Conservation (phyloP, 2,797 vertebrate genomes). For the Ctenosaura bakeri region DNA sequence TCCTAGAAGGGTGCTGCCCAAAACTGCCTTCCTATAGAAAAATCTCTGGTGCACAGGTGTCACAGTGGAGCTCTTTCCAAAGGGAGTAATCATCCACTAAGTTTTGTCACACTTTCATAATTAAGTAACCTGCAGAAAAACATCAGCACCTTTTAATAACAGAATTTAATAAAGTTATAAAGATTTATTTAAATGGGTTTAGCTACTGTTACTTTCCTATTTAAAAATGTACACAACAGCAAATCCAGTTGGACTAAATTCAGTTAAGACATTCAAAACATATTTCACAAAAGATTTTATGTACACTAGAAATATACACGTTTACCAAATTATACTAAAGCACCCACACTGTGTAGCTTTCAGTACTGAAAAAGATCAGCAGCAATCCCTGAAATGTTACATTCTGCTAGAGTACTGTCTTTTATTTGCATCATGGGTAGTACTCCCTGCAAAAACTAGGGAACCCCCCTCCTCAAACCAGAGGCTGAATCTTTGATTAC, state of each 20-base stretch:
- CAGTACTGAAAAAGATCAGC: neutral
- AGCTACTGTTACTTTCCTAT: constrained; percentile 44
- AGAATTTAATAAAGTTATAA: constrained; percentile 53
- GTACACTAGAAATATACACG: constrained; percentile 30
- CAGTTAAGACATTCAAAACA: constrained; percentile 36
- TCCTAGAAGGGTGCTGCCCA: neutral
- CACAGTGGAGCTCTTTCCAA: neutral
- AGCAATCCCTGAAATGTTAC: neutral
- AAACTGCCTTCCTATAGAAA: neutral
- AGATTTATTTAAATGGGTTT: constrained; percentile 69
- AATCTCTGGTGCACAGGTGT: neutral
- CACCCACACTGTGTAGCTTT: constrained; percentile 26
- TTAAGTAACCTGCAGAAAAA: neutral
- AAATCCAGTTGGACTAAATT: constrained; percentile 46
- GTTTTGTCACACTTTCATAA: neutral
- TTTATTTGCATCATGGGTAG: neutral
- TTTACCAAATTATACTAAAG: neutral
- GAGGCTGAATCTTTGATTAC: constrained; percentile 2
- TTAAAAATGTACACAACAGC: constrained; percentile 39
- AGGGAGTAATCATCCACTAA: neutral
- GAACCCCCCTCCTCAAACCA: neutral
- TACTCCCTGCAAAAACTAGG: neutral
- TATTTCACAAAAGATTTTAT: constrained; percentile 38
- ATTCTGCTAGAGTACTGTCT: neutral
- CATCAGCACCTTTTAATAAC: constrained; percentile 6